phyloP scores from a whole-genome alignment of 2,888 invertebrate genomes.

The Hecatera dysodea region DNA sequence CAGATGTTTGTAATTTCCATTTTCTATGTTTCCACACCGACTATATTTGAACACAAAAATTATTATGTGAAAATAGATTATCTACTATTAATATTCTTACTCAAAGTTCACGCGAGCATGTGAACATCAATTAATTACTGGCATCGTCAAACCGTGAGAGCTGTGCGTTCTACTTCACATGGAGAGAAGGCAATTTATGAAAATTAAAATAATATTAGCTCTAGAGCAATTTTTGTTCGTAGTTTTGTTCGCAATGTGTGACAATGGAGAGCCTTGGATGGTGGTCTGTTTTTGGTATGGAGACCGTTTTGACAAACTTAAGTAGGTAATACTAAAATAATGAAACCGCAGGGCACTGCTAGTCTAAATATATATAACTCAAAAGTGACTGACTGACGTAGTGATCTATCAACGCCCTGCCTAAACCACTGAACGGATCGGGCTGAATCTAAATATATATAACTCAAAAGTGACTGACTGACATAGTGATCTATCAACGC shows the following conservation, averaged over 20 bases:
- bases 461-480: too few relatives aligned
- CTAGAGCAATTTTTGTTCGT: conserved; percentile 2
- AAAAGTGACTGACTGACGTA: too few relatives aligned
- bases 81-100: conserved; percentile 19
- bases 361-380: too few relatives aligned
- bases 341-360: too few relatives aligned
- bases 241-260: conserved; percentile 21
- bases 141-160: conserved; percentile 20
- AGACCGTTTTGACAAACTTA: not conserved
- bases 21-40: too few relatives aligned
- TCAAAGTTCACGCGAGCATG: conserved; percentile 18
- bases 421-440: too few relatives aligned
- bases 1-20: too few relatives aligned
- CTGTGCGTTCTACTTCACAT: conserved; percentile 39
- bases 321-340: too few relatives aligned
- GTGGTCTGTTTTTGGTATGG: not conserved
- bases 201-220: conserved; percentile 47
- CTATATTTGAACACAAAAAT: too few relatives aligned
- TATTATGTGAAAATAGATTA: conserved; percentile 15
- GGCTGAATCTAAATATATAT: too few relatives aligned
- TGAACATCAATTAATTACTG: conserved; percentile 26
- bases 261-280: conserved; percentile 33
- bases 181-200: conserved; percentile 5
- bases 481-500: too few relatives aligned
- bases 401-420: too few relatives aligned